Evolutionary conservation across 2,797 vertebrate species (phyloP), one percentile per base, ranked within the genome.

Genomic region (Dendrocincla tyrannina): DNA sequence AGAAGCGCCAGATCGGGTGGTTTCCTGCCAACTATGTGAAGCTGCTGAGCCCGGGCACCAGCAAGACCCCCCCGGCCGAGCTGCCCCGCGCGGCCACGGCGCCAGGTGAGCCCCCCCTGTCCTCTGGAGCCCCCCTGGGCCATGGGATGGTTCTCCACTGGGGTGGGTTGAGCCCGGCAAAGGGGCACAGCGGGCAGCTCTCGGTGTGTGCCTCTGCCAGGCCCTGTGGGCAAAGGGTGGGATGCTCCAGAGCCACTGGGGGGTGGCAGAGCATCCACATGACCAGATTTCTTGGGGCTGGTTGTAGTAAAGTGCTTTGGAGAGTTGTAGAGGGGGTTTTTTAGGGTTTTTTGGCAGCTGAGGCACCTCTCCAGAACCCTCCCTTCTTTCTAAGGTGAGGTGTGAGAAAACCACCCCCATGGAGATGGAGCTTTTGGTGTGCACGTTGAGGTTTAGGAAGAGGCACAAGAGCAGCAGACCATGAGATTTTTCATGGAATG

Each of bases 11-110:
- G 97, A 99, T 99, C 62, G 99, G 99, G 60, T 99, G 99, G 99
- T 99, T 99, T 96, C 99, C 99, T 9, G 99, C 99, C 82, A 99
- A 99, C 96, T 99, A 99, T 24, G 99, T 99, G 46, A 99, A 99
- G 96, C 98, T 99, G 85, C 97, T 99, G 95, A 99, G 99, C 95
- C 99, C 99, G 37, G 99, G 99, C 95, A 99, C 99, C 83, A 99
- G 98, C 98, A 99, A 99, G 97, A 99, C 98, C 52, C 99, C 99
- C 9, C 99, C 99, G 88, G 99, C 99, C 1, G 99, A 99, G 66
- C 99, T 99, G 49, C 98, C 99, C 25, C 99, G 99, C 98, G 91
- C 98, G 25, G 97, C 98, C 16, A 93, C 98, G 82, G 97, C 97
- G 19, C 97, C 98, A 97, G 98, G 99, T 99, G 97, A 97, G 47